phyloP scores from a whole-genome alignment of 1,140 invertebrate species.

The Papilio machaon region DNA sequence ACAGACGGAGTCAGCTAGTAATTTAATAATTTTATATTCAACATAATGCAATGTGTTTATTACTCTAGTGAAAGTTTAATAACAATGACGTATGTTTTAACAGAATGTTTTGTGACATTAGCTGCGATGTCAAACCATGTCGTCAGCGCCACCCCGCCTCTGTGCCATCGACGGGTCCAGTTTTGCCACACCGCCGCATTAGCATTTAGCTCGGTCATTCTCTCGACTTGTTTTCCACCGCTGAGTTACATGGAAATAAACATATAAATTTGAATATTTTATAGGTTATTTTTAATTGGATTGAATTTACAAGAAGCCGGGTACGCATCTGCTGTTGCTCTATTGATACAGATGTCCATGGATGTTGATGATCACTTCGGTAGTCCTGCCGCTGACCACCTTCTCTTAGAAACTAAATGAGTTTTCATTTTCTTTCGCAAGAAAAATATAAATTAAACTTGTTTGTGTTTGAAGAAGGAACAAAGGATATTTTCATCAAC shows the following conservation, averaged over 20 bases:
- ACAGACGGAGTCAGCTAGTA: too few species aligned
- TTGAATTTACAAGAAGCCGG: background rate
- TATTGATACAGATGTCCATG: too few species aligned
- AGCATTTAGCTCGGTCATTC: conserved; percentile 53
- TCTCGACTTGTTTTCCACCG: conserved; percentile 8
- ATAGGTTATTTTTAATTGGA: background rate
- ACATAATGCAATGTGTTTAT: too few species aligned
- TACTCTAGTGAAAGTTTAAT: background rate
- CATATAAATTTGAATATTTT: background rate
- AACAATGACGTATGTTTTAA: background rate
- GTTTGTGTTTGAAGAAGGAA: too few species aligned
- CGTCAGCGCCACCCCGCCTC: conserved; percentile 66
- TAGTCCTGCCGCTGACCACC: too few species aligned
- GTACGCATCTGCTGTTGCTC: too few species aligned
- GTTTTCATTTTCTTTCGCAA: too few species aligned
- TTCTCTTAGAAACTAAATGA: too few species aligned
- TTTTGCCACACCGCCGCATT: conserved; percentile 53
- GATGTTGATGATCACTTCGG: too few species aligned
- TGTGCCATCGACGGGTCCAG: conserved; percentile 55
- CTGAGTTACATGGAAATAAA: background rate
- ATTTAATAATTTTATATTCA: too few species aligned
- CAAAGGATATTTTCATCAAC: too few species aligned
- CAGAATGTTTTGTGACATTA: background rate
- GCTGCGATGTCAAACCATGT: conserved; percentile 42
- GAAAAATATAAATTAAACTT: too few species aligned